phyloP scores from a whole-genome alignment of 1,140 invertebrate species.

The Papilio glaucus region DNA sequence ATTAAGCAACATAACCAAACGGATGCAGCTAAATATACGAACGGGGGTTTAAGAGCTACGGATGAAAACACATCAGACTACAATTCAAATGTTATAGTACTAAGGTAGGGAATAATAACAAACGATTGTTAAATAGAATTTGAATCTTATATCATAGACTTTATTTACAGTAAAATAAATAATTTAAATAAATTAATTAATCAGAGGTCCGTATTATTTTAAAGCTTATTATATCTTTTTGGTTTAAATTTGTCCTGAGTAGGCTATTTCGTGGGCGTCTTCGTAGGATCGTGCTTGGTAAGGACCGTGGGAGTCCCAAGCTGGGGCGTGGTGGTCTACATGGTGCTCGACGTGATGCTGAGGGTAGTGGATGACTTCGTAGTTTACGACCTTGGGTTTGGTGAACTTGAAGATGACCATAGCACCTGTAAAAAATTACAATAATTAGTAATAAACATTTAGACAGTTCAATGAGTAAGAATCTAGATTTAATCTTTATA shows the following conservation, averaged over 20 bases:
- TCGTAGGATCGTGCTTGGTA: conserved; percentile 83
- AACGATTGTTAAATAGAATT: conserved; percentile 44
- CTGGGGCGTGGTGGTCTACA: conserved; percentile 83
- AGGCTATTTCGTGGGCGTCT: conserved; percentile 87
- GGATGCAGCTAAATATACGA: background rate
- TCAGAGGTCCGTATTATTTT: conserved; percentile 71
- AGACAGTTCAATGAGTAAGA: too few relatives aligned
- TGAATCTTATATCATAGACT: conserved; percentile 74
- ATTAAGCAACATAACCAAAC: background rate
- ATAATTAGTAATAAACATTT: too few relatives aligned
- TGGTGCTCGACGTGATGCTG: conserved; percentile 89
- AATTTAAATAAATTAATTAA: conserved; percentile 81
- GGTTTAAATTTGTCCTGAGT: conserved; percentile 84
- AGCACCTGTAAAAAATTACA: conserved; percentile 83
- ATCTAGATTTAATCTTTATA: too few relatives aligned
- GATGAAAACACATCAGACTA: conserved; percentile 8
- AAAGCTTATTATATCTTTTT: conserved; percentile 46
- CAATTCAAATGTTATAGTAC: conserved; percentile 7
- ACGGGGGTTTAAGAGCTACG: background rate
- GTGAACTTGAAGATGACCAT: conserved; percentile 93
- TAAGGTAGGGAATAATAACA: conserved; percentile 28
- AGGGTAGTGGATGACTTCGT: conserved; percentile 93
- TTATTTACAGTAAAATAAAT: conserved; percentile 80
- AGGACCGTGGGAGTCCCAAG: conserved; percentile 84
- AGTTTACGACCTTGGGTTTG: conserved; percentile 92